Percentiles rank a stretch among this genome's conserved stretches.
phyloP scores from a whole-genome alignment of 2,888 invertebrate genomes.

The Xylocampa areola region DNA sequence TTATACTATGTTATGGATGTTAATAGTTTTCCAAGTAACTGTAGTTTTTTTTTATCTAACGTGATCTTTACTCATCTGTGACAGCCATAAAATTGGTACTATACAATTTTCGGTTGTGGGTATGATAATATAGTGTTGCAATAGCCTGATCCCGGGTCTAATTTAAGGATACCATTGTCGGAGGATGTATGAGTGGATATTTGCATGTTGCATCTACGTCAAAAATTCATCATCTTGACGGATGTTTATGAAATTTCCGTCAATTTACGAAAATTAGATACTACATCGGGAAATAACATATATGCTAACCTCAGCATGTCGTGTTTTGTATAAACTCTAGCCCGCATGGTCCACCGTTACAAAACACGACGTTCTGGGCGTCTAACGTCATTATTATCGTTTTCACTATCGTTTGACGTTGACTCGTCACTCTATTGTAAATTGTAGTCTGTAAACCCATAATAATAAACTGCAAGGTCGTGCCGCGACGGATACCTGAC shows the following conservation, averaged over 20 bases:
- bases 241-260: constrained; percentile 63
- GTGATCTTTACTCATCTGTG: too few species aligned
- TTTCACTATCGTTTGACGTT: constrained; percentile 85
- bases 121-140: constrained; percentile 8
- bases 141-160: constrained; percentile 22
- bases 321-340: constrained; percentile 62
- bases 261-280: constrained; percentile 72
- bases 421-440: constrained; percentile 87
- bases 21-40: too few species aligned
- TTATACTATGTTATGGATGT: too few species aligned
- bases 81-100: too few species aligned
- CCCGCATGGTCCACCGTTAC: constrained; percentile 76
- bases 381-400: constrained; percentile 77
- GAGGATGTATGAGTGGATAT: constrained; percentile 43
- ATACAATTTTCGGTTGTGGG: too few species aligned
- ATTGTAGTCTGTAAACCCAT: constrained; percentile 87
- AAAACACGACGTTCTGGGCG: constrained; percentile 71
- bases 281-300: constrained; percentile 60
- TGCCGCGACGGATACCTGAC: constrained; percentile 58
- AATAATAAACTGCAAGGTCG: constrained; percentile 89
- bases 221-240: constrained; percentile 63
- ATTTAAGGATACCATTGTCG: constrained; percentile 13
- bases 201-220: constrained; percentile 26
- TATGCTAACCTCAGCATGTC: constrained; percentile 60
- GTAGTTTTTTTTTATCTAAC: too few species aligned